phyloP scores from a whole-genome alignment of 2,888 invertebrate genomes.

The Acleris literana region DNA sequence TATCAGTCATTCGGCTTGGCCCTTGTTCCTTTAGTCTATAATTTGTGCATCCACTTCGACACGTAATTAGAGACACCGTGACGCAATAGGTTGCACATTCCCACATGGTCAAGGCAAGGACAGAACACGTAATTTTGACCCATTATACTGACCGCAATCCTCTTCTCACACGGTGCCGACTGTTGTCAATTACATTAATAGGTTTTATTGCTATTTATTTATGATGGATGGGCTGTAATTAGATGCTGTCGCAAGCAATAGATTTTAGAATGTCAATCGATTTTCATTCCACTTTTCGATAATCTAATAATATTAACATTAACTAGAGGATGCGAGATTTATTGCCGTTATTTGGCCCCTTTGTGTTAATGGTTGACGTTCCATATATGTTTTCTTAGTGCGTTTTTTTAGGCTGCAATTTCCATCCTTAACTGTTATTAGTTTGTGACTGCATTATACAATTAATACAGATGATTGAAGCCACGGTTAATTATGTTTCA shows the following conservation, averaged over 20 bases:
- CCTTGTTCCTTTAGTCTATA: constrained; percentile 69
- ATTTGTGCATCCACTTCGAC: constrained; percentile 77
- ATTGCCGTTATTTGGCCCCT: too few relatives aligned
- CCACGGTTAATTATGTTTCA: too few relatives aligned
- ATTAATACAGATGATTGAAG: too few relatives aligned
- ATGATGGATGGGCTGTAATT: constrained; percentile 33
- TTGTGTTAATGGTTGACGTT: too few relatives aligned
- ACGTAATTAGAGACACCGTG: constrained; percentile 75
- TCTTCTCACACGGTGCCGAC: constrained; percentile 52
- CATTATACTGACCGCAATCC: constrained; percentile 77
- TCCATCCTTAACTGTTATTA: too few relatives aligned
- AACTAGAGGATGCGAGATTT: too few relatives aligned
- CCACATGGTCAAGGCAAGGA: constrained; percentile 72
- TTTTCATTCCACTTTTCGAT: too few relatives aligned
- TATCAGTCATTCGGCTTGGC: constrained; percentile 47
- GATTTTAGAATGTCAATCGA: not conserved
- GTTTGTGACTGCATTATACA: too few relatives aligned
- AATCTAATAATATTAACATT: too few relatives aligned
- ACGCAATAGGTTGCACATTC: constrained; percentile 74
- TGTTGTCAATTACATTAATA: constrained; percentile 24
- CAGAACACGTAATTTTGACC: constrained; percentile 76
- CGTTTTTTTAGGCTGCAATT: too few relatives aligned
- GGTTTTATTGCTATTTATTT: constrained; percentile 33
- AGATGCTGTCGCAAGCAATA: constrained; percentile 21
- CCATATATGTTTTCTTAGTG: too few relatives aligned